Evolutionary conservation across 2,888 invertebrate genomes (phyloP).

Genomic region (Cylindroiulus punctatus): DNA sequence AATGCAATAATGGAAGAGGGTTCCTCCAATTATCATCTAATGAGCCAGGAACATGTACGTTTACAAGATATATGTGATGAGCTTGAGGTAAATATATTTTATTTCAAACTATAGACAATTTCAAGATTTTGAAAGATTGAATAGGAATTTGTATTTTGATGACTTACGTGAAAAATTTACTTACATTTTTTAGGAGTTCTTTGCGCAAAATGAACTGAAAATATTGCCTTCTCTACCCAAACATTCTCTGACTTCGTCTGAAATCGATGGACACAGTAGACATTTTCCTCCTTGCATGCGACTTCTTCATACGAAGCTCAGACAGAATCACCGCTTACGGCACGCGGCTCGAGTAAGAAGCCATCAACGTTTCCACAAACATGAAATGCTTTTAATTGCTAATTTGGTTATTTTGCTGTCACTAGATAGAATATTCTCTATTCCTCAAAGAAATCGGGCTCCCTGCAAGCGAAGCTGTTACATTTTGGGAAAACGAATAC

Average conservation of each 20-base stretch:
- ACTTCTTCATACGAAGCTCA: constrained; percentile 9
- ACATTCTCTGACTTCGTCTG: neutral
- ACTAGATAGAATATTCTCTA: neutral
- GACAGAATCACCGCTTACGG: constrained; percentile 31
- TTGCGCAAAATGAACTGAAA: neutral
- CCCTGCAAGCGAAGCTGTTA: neutral
- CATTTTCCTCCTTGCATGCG: constrained; percentile 50
- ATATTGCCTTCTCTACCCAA: neutral
- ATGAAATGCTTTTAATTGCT: neutral
- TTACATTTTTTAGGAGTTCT: neutral
- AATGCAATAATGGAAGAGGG: neutral
- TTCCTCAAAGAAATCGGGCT: constrained; percentile 48
- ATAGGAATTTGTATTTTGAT: neutral
- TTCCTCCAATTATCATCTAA: neutral
- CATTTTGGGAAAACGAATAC: constrained; percentile 21
- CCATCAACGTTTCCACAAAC: neutral
- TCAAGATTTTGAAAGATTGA: too few species aligned
- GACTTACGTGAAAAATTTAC: too few species aligned
- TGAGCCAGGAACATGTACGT: neutral
- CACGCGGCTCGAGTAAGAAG: neutral
- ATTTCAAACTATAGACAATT: neutral
- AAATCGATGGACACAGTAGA: neutral
- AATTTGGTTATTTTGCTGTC: neutral
- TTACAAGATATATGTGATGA: neutral
- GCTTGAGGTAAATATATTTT: neutral